phyloP scores from a whole-genome alignment of 35 echinoderm and acorn worm species.

The Apostichopus californicus region DNA sequence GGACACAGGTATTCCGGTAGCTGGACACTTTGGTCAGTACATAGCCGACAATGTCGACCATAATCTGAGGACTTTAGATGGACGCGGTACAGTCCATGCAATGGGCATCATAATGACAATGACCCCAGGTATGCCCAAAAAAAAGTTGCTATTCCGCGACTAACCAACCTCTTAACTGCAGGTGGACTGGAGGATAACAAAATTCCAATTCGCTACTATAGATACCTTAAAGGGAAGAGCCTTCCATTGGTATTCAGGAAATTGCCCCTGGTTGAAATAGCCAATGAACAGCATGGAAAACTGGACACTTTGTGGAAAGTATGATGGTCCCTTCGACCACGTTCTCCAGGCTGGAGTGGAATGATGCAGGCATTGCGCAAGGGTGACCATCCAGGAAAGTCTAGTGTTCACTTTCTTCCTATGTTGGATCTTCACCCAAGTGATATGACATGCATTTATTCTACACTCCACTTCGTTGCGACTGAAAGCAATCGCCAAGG shows the following conservation, averaged over 20 bases:
- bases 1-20: not conserved
- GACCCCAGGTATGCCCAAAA: conserved; percentile 41
- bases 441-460: conserved; percentile 71
- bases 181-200: conserved; percentile 24
- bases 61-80: conserved; percentile 72
- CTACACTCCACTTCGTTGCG: conserved; percentile 61
- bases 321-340: not conserved
- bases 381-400: conserved; percentile 60
- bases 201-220: conserved; percentile 14
- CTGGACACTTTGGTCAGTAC: conserved; percentile 9
- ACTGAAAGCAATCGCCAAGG: conserved; percentile 46
- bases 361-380: conserved; percentile 61
- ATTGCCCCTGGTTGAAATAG: conserved; percentile 24
- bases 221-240: conserved; percentile 26
- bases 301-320: conserved; percentile 60
- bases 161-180: conserved; percentile 32
- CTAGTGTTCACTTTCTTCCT: conserved; percentile 50
- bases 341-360: conserved; percentile 55
- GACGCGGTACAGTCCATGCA: conserved; percentile 74
- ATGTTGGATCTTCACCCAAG: conserved; percentile 63
- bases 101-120: conserved; percentile 74
- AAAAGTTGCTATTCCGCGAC: not conserved
- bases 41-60: conserved; percentile 86
- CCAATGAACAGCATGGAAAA: conserved; percentile 49
- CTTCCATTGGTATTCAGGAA: conserved; percentile 26